Conservation (phyloP, 2,797 vertebrate genomes). For the Aphelocoma californica region DNA sequence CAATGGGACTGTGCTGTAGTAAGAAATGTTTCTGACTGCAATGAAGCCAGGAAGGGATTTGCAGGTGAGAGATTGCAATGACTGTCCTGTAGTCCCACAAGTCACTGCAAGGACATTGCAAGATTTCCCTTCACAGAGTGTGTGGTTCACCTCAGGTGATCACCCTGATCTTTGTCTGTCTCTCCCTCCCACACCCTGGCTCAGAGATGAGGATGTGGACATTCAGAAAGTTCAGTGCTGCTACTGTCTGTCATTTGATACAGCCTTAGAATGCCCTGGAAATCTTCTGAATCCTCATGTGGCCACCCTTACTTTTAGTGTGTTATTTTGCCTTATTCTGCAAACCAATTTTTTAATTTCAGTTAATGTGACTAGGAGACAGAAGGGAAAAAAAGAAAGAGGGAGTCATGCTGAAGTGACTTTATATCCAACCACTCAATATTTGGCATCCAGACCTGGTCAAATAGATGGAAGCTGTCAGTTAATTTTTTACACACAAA, state of each 20-base stretch:
- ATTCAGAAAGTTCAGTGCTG: background rate
- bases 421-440: background rate
- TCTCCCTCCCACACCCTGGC: background rate
- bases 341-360: background rate
- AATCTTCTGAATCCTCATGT: accelerated
- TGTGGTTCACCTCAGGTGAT: background rate
- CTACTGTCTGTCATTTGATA: background rate
- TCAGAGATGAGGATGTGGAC: background rate
- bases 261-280: background rate
- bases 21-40: background rate
- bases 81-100: background rate
- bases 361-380: background rate
- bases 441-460: background rate
- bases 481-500: background rate
- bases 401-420: background rate
- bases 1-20: background rate
- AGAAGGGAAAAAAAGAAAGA: background rate
- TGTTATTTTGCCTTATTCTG: background rate
- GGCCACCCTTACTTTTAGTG: background rate
- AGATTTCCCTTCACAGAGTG: background rate
- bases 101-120: background rate
- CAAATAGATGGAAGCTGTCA: background rate
- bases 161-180: background rate
- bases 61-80: background rate
- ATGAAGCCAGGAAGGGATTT: background rate